Percentiles rank a stretch among this genome's conserved stretches.
Conservation (phyloP, 2,888 invertebrate species). For the Himalopsyche tibetana region DNA sequence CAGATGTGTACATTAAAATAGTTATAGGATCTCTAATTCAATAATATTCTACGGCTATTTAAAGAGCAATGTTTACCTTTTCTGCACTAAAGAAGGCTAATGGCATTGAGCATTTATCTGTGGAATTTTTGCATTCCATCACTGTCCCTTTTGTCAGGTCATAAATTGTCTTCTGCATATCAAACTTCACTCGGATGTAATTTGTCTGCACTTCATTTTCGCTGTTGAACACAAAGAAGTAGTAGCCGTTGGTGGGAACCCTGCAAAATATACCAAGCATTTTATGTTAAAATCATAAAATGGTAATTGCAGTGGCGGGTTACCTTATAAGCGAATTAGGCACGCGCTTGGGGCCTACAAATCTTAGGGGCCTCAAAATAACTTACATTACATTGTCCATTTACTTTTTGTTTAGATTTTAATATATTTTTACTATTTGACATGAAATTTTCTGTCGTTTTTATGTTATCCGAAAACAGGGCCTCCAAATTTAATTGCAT, state of each 20-base stretch:
- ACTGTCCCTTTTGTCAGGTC: slow-evolving; percentile 80
- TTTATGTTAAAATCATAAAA: too few species aligned
- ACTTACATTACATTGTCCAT: too few species aligned
- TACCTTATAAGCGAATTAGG: too few species aligned
- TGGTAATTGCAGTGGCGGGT: too few species aligned
- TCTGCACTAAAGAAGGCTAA: slow-evolving; percentile 83
- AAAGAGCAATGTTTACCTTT: slow-evolving; percentile 71
- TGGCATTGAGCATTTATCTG: slow-evolving; percentile 79
- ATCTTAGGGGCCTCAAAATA: too few species aligned
- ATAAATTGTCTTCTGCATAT: slow-evolving; percentile 83
- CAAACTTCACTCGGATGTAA: slow-evolving; percentile 82
- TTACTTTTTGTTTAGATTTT: too few species aligned
- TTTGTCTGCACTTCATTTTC: slow-evolving; percentile 87
- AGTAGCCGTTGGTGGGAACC: slow-evolving; percentile 86
- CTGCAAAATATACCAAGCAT: slow-evolving; percentile 70
- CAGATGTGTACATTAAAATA: background rate
- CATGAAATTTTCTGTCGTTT: too few species aligned
- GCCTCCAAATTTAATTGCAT: too few species aligned
- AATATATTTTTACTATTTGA: too few species aligned
- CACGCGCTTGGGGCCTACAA: too few species aligned
- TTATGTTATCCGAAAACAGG: too few species aligned
- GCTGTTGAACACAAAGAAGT: slow-evolving; percentile 89
- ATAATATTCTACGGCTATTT: background rate
- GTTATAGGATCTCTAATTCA: background rate
- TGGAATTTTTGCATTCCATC: slow-evolving; percentile 80